Conservation (phyloP, 2,888 invertebrate species). For the Endotricha flammealis region DNA sequence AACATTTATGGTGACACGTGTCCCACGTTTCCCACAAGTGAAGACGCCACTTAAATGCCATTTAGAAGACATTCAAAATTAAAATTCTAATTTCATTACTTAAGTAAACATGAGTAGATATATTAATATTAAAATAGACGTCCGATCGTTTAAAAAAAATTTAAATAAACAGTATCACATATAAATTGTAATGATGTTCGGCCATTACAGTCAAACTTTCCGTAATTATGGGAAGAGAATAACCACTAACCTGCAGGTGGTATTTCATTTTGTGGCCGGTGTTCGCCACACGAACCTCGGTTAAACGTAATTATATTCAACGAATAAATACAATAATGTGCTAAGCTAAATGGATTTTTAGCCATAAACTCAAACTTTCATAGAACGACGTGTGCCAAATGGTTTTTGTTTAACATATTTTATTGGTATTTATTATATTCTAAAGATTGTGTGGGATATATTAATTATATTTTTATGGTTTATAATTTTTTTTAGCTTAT, state of each 20-base stretch:
- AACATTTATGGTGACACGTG: too few relatives aligned
- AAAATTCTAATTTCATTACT: constrained; percentile 48
- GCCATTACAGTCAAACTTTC: constrained; percentile 51
- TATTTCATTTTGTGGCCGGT: constrained; percentile 46
- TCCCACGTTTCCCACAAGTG: not conserved
- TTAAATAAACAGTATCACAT: constrained; percentile 48
- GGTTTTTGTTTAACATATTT: constrained; percentile 2
- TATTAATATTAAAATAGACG: constrained; percentile 41
- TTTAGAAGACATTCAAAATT: constrained; percentile 6
- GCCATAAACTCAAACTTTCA: constrained; percentile 14
- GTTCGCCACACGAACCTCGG: constrained; percentile 21
- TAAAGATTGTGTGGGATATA: too few relatives aligned
- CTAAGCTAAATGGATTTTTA: constrained; percentile 17
- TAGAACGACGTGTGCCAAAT: constrained; percentile 11
- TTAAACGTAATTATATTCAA: constrained; percentile 5
- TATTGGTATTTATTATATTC: not conserved
- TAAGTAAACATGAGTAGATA: constrained; percentile 44
- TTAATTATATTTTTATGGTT: too few relatives aligned
- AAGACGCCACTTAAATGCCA: constrained; percentile 9
- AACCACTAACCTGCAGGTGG: constrained; percentile 56
- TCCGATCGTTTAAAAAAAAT: constrained; percentile 37
- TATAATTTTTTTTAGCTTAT: too few relatives aligned
- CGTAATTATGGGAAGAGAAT: constrained; percentile 49
- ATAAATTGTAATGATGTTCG: constrained; percentile 51
- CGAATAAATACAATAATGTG: constrained; percentile 19